phyloP scores from a whole-genome alignment of 1,140 invertebrate genomes.

The Drosophila trapezifrons region DNA sequence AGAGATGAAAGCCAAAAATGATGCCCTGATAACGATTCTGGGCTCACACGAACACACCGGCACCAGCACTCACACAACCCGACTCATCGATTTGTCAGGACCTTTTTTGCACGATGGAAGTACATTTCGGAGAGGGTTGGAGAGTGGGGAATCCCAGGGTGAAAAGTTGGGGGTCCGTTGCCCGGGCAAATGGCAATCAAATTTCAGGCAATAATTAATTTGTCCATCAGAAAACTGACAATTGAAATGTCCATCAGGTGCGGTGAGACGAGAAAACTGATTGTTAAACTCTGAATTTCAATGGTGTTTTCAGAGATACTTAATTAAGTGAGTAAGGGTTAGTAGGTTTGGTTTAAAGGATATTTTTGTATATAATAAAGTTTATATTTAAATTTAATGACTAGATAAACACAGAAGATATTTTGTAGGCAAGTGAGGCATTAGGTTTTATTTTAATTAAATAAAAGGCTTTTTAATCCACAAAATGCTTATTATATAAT shows the following conservation, averaged over 20 bases:
- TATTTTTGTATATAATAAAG: too few species aligned
- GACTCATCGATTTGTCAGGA: conserved; percentile 49
- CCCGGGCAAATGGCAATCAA: conserved; percentile 40
- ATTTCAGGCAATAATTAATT: conserved; percentile 49
- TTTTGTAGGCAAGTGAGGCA: too few species aligned
- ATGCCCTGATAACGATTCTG: conserved; percentile 44
- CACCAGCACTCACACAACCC: conserved; percentile 24
- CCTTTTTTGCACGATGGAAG: conserved; percentile 12
- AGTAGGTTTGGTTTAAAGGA: too few species aligned
- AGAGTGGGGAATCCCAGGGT: background rate
- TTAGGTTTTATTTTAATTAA: too few species aligned
- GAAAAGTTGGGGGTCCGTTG: conserved; percentile 22
- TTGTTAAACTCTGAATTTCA: background rate
- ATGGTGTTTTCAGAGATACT: background rate
- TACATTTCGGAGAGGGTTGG: background rate
- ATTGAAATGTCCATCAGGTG: conserved; percentile 33
- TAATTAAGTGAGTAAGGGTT: background rate
- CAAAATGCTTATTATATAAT: too few species aligned
- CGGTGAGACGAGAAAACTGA: background rate
- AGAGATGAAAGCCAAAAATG: conserved; percentile 51
- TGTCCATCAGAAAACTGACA: conserved; percentile 44
- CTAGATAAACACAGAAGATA: too few species aligned
- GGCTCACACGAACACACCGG: conserved; percentile 29
- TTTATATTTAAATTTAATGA: too few species aligned
- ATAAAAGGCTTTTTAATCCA: too few species aligned